Evolutionary conservation across 2,888 invertebrate species (phyloP).

Genomic region (Bugula neritina): DNA sequence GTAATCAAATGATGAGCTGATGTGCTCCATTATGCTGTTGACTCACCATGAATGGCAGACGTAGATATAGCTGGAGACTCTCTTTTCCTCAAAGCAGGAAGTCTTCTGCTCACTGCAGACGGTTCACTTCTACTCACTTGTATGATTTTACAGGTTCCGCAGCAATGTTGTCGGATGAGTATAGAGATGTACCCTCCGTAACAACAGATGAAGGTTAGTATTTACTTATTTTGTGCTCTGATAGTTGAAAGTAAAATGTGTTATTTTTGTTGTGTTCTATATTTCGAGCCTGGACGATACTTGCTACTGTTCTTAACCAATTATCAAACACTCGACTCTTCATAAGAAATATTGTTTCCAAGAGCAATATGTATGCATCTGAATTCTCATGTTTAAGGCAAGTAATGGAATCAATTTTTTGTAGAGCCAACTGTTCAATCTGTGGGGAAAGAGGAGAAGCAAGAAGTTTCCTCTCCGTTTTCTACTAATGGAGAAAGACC

Average conservation of each 20-base stretch:
- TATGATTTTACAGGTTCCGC: conserved; percentile 16
- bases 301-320: too few relatives aligned
- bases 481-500: background rate
- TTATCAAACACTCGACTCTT: too few relatives aligned
- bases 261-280: background rate
- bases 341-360: too few relatives aligned
- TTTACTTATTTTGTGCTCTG: background rate
- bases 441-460: background rate
- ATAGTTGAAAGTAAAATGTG: background rate
- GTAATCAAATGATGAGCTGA: too few relatives aligned
- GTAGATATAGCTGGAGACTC: too few relatives aligned
- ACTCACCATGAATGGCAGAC: too few relatives aligned
- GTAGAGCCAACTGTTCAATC: background rate
- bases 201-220: conserved; percentile 17
- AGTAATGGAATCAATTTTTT: background rate
- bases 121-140: too few relatives aligned
- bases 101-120: too few relatives aligned
- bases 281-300: too few relatives aligned
- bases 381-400: background rate
- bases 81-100: too few relatives aligned
- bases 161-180: background rate
- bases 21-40: too few relatives aligned
- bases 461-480: background rate
- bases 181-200: background rate
- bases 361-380: too few relatives aligned